Evolutionary conservation across 2,113 vertebrate species (phyloP), one percentile per base, ranked within the genome.

Genomic region (Hippocampus abdominalis): DNA sequence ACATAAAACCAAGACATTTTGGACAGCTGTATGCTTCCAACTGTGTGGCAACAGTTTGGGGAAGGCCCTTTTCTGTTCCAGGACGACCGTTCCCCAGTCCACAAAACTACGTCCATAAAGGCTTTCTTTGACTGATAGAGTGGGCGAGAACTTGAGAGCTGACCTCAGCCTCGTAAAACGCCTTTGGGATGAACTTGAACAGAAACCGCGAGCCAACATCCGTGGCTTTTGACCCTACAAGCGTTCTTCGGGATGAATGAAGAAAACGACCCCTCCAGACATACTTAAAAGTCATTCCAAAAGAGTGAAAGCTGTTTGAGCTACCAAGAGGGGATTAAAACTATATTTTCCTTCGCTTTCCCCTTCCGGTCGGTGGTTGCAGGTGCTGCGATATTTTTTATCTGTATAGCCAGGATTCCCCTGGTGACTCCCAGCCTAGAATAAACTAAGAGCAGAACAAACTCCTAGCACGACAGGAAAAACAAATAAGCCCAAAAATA

Each of bases 371-470:
- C 6, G 27, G 11, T 63, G 10, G 21, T 42, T 13, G 21, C 11
- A 44, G n/a, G 2, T 44, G 40, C 39, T 64, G 40, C 39, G 16
- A 44, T 46, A 64, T 18, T 46, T 9, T 44, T 11, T 6, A 2
- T 63, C 9, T 13, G n/a, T 23, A 42, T 23, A 49, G 66, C 60
- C 27, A 23, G 80, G 78, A 86, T 83, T 73, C 71, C 75, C 81
- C 82, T n/a, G 6, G 63, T 49, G 70, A 69, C 54, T 71, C 25
- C 0, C 42, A 72, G 40, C 72, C 65, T 74, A 68, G 66, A 76
- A 70, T 76, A 78, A 81, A 85, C 71, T 81, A 56, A 76, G 51
- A 71, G 25, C 18, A 76, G 44, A 70, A 64, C 66, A 39, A 71
- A 79, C 44, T 79, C 72, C 68, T 60, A 15, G 27, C 16, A 73